These are phyloP conservation scores for Holothuria glaberrima DNA, from an alignment of 35 echinoderm and acorn worm genomes.

Conservation along the genomic window DNA sequence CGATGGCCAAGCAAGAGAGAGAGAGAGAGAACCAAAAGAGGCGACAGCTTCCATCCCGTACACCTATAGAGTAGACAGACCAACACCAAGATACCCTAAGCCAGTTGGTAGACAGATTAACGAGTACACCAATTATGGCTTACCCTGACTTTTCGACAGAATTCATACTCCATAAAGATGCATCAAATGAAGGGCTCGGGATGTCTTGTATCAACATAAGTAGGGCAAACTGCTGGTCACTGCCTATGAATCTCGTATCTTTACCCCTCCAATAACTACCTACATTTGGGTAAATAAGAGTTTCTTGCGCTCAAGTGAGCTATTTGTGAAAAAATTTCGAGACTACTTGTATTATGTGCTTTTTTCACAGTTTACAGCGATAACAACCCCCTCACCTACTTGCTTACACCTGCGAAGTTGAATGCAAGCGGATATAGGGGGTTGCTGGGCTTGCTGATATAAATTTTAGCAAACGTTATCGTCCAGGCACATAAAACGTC, in stretches of 20 bases:
- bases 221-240: constrained; percentile 4
- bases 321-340: constrained; percentile 8
- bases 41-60: constrained; percentile 11
- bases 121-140: constrained; percentile 58
- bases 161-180: constrained; percentile 52
- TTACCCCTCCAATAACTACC: not conserved
- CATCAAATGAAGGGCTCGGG: constrained; percentile 48
- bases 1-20: not conserved
- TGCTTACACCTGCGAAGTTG: constrained; percentile 8
- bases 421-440: constrained; percentile 37
- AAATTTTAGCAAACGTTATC: constrained; percentile 39
- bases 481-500: constrained; percentile 43
- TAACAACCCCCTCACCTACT: constrained; percentile 33
- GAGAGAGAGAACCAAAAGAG: not conserved
- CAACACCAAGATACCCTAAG: constrained; percentile 21
- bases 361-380: constrained; percentile 37
- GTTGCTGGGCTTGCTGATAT: constrained; percentile 32
- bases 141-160: constrained; percentile 35
- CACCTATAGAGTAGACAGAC: constrained; percentile 43
- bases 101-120: constrained; percentile 10
- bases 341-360: constrained; percentile 47
- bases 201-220: constrained; percentile 34
- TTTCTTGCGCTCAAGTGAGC: constrained; percentile 59
- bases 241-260: constrained; percentile 9
- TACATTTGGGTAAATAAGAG: constrained; percentile 59